Conservation (phyloP, 2,113 vertebrate species). For the Trochalopteron elliotii region DNA sequence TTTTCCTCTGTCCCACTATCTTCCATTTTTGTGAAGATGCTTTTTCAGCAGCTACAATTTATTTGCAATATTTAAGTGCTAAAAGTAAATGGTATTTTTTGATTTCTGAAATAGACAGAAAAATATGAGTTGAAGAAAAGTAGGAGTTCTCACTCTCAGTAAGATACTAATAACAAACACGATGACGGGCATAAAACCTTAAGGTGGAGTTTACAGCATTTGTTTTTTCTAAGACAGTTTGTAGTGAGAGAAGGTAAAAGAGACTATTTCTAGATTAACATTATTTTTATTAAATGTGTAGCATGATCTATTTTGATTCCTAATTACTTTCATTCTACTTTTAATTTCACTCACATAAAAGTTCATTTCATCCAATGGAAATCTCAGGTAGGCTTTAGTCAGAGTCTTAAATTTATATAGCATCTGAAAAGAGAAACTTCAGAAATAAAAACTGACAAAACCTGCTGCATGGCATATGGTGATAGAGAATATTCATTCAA, state of each 20-base stretch:
- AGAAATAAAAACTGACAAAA: not conserved
- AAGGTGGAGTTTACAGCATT: constrained; percentile 28
- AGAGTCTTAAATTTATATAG: not conserved
- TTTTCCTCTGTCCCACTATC: not conserved
- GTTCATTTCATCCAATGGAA: not conserved
- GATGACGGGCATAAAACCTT: not conserved
- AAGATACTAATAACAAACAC: not conserved
- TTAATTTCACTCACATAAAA: not conserved
- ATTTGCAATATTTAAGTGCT: not conserved
- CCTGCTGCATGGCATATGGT: not conserved
- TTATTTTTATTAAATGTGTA: constrained; percentile 36
- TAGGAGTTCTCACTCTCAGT: not conserved
- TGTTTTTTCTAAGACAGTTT: constrained; percentile 40
- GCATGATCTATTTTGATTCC: constrained; percentile 22
- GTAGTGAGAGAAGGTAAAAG: constrained; percentile 42
- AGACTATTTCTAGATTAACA: not conserved
- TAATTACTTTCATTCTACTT: not conserved
- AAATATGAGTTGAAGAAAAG: constrained; percentile 6
- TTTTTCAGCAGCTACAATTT: not conserved
- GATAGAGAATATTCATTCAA: not conserved
- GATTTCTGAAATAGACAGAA: not conserved
- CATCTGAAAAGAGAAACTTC: not conserved
- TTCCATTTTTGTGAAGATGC: not conserved
- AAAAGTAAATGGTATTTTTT: not conserved
- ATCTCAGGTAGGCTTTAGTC: not conserved